Conservation (phyloP, 2,888 invertebrate species). For the Lepidocyrtoides sp. region DNA sequence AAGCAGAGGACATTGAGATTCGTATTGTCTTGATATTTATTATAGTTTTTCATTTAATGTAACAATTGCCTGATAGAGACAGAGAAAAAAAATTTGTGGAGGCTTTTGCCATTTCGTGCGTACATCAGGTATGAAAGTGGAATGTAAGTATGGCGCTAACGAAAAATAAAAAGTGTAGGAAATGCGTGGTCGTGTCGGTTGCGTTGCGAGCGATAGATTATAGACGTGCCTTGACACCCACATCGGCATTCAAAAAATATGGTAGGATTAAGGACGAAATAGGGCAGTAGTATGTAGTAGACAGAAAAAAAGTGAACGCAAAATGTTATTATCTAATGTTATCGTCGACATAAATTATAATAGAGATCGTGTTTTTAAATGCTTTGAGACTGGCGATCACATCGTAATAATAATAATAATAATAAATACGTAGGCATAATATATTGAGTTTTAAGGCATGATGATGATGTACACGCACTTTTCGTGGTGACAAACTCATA, state of each 20-base stretch:
- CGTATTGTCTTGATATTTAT: not conserved
- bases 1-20: slow-evolving; percentile 42
- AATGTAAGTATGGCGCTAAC: slow-evolving; percentile 2
- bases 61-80: not conserved
- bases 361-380: slow-evolving; percentile 35
- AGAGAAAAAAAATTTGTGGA: slow-evolving; percentile 21
- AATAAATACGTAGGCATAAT: slow-evolving; percentile 13
- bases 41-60: not conserved
- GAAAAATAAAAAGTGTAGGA: slow-evolving; percentile 40
- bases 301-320: slow-evolving; percentile 68
- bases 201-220: slow-evolving; percentile 49
- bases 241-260: slow-evolving; percentile 53
- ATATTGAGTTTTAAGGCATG: not conserved
- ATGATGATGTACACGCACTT: slow-evolving; percentile 26
- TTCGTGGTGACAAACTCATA: slow-evolving; percentile 13
- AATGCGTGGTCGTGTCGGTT: slow-evolving; percentile 73
- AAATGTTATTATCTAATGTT: slow-evolving; percentile 45
- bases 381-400: slow-evolving; percentile 1
- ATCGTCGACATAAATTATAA: slow-evolving; percentile 34
- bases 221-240: slow-evolving; percentile 76
- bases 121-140: not conserved
- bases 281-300: slow-evolving; percentile 50
- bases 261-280: slow-evolving; percentile 68
- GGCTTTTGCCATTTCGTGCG: not conserved
- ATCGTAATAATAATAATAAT: not conserved